Evolutionary conservation across 2,113 vertebrate genomes (phyloP).

Genomic region (Calyptomena viridis): DNA sequence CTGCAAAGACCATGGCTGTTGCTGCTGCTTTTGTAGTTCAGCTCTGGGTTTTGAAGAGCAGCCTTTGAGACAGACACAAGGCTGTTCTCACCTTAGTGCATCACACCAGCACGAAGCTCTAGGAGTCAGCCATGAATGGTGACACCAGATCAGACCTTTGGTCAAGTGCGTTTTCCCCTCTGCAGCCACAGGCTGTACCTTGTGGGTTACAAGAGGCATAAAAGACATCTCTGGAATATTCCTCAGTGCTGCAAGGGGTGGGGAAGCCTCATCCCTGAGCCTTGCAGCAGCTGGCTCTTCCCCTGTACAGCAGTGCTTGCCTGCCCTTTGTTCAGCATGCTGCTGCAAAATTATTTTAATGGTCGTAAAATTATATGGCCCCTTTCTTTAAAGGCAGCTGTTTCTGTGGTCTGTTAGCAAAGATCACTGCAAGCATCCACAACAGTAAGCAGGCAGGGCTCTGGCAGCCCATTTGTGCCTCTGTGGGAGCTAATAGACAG

Average conservation of each 20-base stretch:
- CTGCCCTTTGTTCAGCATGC: slow-evolving; percentile 17
- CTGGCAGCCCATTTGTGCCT: slow-evolving; percentile 11
- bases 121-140: not conserved
- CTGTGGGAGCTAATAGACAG: not conserved
- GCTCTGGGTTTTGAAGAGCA: slow-evolving; percentile 14
- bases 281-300: not conserved
- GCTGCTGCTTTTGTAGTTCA: slow-evolving; percentile 25
- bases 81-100: not conserved
- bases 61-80: not conserved
- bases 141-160: not conserved
- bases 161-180: not conserved
- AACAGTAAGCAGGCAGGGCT: not conserved
- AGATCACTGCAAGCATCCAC: not conserved
- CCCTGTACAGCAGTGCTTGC: not conserved
- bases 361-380: slow-evolving; percentile 36
- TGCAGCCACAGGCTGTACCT: not conserved
- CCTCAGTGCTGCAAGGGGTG: not conserved
- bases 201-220: not conserved
- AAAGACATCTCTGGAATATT: not conserved
- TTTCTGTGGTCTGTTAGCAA: slow-evolving; percentile 30
- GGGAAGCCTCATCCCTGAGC: not conserved
- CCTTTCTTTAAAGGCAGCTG: slow-evolving; percentile 51
- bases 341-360: slow-evolving; percentile 43
- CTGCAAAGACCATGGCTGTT: not conserved
- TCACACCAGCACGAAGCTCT: not conserved